These are phyloP conservation scores for Chaetodon trifasciatus DNA, from an alignment of 2,797 vertebrate genomes.

Conservation along the genomic window DNA sequence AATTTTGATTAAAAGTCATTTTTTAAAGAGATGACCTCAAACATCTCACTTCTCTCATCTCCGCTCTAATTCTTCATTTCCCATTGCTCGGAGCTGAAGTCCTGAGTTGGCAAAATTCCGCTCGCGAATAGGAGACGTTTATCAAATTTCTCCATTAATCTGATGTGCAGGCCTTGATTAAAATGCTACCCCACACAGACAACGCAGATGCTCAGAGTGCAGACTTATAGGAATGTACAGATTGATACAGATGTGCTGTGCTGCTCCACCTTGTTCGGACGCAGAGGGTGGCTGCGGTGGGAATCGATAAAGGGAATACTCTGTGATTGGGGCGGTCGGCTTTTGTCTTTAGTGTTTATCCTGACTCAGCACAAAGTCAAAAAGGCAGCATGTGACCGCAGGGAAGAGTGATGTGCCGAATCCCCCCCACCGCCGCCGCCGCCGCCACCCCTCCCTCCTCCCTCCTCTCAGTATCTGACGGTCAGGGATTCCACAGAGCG, in stretches of 20 bases:
- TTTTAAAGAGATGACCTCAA: constrained; percentile 83
- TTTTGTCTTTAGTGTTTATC: constrained; percentile 73
- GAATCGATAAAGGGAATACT: constrained; percentile 71
- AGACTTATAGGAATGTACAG: constrained; percentile 68
- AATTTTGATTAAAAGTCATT: constrained; percentile 84
- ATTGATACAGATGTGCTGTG: constrained; percentile 77
- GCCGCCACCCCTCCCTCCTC: background rate
- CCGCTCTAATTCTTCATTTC: constrained; percentile 81
- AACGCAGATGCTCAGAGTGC: constrained; percentile 74
- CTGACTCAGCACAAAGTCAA: constrained; percentile 79
- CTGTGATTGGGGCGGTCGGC: constrained; percentile 46
- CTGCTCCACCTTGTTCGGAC: constrained; percentile 43
- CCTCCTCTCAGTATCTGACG: constrained; percentile 55
- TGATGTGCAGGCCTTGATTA: constrained; percentile 80
- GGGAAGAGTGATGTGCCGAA: constrained; percentile 73
- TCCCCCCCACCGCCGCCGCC: constrained; percentile 11
- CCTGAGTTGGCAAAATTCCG: constrained; percentile 81
- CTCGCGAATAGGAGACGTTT: constrained; percentile 76
- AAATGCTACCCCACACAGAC: constrained; percentile 75
- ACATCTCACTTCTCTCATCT: constrained; percentile 78
- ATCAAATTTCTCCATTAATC: constrained; percentile 85
- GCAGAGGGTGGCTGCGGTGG: constrained; percentile 62
- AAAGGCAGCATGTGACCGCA: constrained; percentile 72
- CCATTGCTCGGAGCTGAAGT: constrained; percentile 69
- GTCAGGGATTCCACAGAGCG: constrained; percentile 74